Conservation (phyloP, 2,888 invertebrate species). For the Chirona hameri region DNA sequence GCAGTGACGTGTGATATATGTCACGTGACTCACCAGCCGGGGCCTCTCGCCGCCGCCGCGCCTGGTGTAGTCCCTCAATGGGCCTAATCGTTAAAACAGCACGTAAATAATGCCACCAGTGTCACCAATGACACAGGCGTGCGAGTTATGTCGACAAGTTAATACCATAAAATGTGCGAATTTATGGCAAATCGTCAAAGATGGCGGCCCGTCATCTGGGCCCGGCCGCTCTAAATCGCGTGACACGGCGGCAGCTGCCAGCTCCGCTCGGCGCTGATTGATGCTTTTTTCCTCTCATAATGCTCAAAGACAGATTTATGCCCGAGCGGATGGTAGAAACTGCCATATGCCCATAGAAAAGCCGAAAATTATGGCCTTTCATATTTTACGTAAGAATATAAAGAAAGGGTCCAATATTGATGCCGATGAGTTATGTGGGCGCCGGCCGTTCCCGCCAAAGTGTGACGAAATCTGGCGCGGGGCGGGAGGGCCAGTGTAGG, state of each 20-base stretch:
- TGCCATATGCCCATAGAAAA: constrained; percentile 29
- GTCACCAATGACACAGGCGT: background rate
- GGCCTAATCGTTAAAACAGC: constrained; percentile 22
- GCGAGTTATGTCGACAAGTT: constrained; percentile 29
- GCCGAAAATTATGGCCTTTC: constrained; percentile 25
- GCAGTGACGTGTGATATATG: background rate
- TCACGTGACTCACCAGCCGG: background rate
- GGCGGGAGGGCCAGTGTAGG: background rate
- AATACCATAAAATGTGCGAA: constrained; percentile 29
- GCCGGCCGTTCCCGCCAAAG: background rate
- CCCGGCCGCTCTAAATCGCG: background rate
- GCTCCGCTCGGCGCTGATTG: background rate
- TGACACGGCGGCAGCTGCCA: constrained; percentile 6
- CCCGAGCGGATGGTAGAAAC: constrained; percentile 26
- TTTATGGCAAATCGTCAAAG: constrained; percentile 29
- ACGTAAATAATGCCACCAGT: constrained; percentile 25
- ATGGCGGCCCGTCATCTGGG: constrained; percentile 10
- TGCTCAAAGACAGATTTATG: constrained; percentile 29
- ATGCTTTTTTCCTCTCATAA: constrained; percentile 28
- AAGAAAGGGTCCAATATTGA: constrained; percentile 25
- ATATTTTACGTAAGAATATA: constrained; percentile 28
- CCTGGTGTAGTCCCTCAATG: background rate
- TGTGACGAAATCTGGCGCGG: constrained; percentile 4
- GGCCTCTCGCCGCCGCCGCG: background rate
- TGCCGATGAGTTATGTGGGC: constrained; percentile 14